Percentiles rank a stretch among this genome's conserved stretches.
phyloP scores from a whole-genome alignment of 2,113 vertebrate species.

The Labeo rohita region DNA sequence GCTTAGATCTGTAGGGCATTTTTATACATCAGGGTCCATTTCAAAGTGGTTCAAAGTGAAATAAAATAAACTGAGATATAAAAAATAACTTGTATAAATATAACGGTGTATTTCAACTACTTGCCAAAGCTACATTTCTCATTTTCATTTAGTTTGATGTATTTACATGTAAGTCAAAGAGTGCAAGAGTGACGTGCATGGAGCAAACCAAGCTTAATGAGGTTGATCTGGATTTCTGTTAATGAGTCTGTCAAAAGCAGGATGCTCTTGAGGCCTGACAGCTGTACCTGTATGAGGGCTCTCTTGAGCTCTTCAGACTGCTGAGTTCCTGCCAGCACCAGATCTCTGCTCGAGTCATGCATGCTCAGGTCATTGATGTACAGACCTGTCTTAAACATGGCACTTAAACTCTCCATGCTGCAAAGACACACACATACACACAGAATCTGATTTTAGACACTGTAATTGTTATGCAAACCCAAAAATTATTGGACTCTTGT shows the following conservation, averaged over 20 bases:
- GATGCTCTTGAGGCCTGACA: neutral
- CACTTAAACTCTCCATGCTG: conserved; percentile 79
- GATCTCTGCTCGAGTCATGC: conserved; percentile 79
- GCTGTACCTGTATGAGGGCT: conserved; percentile 76
- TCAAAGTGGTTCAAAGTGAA: too few relatives aligned
- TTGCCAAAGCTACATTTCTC: too few relatives aligned
- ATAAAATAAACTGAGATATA: too few relatives aligned
- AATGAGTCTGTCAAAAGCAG: neutral
- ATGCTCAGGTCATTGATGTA: conserved; percentile 81
- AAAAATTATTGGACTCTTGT: neutral
- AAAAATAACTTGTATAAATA: too few relatives aligned
- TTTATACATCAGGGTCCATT: too few relatives aligned
- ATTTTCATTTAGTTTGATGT: too few relatives aligned
- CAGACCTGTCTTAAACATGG: conserved; percentile 77
- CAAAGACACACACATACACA: conserved; percentile 36
- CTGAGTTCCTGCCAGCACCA: conserved; percentile 77
- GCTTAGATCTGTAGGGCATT: too few relatives aligned
- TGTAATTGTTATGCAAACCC: neutral
- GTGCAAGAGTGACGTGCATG: too few relatives aligned
- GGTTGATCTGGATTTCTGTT: too few relatives aligned
- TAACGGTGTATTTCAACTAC: too few relatives aligned
- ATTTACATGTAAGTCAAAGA: neutral
- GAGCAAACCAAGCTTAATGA: too few relatives aligned
- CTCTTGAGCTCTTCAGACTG: conserved; percentile 79
- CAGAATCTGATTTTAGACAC: neutral